Percentiles rank a stretch among this genome's conserved stretches.
These are phyloP conservation scores for Drosophila rhopaloa DNA, from an alignment of 1,140 invertebrate genomes.

Conservation along the genomic window DNA sequence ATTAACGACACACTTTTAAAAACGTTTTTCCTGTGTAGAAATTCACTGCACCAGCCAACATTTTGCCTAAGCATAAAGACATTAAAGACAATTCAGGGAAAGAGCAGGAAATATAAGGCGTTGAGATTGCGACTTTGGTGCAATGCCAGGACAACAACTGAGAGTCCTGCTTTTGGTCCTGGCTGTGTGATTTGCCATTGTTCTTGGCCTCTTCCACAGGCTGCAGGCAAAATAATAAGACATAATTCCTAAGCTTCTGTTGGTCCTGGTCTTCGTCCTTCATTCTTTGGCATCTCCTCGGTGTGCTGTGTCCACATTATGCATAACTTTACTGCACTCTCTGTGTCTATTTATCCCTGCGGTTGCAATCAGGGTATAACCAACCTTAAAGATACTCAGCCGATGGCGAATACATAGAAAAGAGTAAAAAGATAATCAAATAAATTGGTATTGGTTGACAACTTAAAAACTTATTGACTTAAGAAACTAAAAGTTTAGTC, in stretches of 20 bases:
- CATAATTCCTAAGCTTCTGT: slow-evolving; percentile 65
- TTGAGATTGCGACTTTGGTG: slow-evolving; percentile 60
- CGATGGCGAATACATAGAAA: background rate
- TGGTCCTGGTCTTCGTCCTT: slow-evolving; percentile 21
- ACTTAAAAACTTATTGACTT: background rate
- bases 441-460: background rate
- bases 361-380: slow-evolving; percentile 3
- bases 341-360: slow-evolving; percentile 7
- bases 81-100: slow-evolving; percentile 43
- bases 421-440: background rate
- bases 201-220: slow-evolving; percentile 38
- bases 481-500: too few relatives aligned
- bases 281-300: slow-evolving; percentile 36
- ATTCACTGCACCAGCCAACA: slow-evolving; percentile 9
- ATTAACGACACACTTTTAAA: background rate
- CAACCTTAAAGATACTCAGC: slow-evolving; percentile 5
- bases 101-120: slow-evolving; percentile 8
- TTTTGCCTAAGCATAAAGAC: slow-evolving; percentile 68
- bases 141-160: slow-evolving; percentile 56
- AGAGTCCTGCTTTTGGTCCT: slow-evolving; percentile 7
- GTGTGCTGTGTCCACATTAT: slow-evolving; percentile 41
- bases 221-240: slow-evolving; percentile 73
- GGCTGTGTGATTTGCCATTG: slow-evolving; percentile 58
- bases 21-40: slow-evolving; percentile 8
- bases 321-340: slow-evolving; percentile 54